Conservation (phyloP, 2,888 invertebrate species). For the Dione vanillae region DNA sequence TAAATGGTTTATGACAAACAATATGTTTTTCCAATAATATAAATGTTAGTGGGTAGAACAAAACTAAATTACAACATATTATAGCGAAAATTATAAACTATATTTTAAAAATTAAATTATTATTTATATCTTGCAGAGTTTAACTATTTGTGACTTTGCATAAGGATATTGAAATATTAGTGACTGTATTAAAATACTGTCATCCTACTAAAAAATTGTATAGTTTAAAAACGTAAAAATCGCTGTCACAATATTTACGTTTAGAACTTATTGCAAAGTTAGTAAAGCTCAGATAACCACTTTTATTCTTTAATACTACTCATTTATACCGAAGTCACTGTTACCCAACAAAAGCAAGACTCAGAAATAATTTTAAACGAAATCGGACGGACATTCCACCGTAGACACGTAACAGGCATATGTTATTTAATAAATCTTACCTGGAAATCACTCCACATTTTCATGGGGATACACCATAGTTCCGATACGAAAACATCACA, state of each 20-base stretch:
- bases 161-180: background rate
- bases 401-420: background rate
- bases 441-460: conserved; percentile 85
- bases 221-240: background rate
- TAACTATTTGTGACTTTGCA: background rate
- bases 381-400: conserved; percentile 8
- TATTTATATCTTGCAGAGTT: background rate
- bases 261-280: background rate
- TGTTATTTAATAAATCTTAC: conserved; percentile 58
- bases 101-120: background rate
- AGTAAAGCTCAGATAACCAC: background rate
- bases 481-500: conserved; percentile 83
- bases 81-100: background rate
- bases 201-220: background rate
- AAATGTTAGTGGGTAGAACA: conserved; percentile 2
- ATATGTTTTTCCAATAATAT: background rate
- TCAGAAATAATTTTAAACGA: conserved; percentile 33
- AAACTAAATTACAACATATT: background rate
- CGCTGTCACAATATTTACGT: background rate
- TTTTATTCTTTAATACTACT: conserved; percentile 16
- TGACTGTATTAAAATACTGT: background rate
- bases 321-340: conserved; percentile 32
- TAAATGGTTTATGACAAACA: background rate
- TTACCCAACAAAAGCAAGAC: conserved; percentile 38
- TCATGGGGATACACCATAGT: conserved; percentile 84